Conservation (phyloP, 2,797 vertebrate species). For the Basileuterus tristriatus region DNA sequence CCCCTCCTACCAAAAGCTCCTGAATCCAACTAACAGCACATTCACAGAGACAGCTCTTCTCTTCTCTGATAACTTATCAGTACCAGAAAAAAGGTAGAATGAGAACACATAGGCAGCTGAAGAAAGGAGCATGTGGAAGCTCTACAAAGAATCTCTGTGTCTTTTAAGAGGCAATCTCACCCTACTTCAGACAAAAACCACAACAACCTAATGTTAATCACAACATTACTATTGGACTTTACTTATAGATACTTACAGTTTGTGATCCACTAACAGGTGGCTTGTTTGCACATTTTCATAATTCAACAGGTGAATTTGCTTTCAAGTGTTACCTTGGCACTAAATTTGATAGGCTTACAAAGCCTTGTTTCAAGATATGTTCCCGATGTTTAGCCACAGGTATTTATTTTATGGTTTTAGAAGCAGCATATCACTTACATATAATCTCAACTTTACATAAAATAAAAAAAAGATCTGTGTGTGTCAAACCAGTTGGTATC, state of each 20-base stretch:
- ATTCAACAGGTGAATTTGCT: neutral
- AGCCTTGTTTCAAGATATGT: neutral
- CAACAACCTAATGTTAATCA: neutral
- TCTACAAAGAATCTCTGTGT: neutral
- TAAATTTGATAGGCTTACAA: neutral
- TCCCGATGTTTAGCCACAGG: neutral
- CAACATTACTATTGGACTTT: neutral
- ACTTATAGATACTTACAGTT: neutral
- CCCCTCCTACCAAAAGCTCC: neutral
- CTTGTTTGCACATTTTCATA: neutral
- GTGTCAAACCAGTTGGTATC: neutral
- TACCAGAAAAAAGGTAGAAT: neutral
- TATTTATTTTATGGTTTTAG: neutral
- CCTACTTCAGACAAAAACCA: neutral
- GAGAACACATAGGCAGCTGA: neutral
- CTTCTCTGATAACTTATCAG: neutral
- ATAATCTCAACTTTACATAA: neutral
- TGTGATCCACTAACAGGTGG: neutral
- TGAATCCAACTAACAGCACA: neutral
- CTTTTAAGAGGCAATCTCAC: neutral
- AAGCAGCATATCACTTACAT: neutral
- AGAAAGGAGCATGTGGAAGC: neutral
- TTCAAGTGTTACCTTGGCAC: neutral
- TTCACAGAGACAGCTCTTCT: neutral
- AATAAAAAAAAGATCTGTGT: neutral